These are phyloP conservation scores for Xestobium rufovillosum DNA, from an alignment of 2,888 invertebrate genomes.

Conservation along the genomic window DNA sequence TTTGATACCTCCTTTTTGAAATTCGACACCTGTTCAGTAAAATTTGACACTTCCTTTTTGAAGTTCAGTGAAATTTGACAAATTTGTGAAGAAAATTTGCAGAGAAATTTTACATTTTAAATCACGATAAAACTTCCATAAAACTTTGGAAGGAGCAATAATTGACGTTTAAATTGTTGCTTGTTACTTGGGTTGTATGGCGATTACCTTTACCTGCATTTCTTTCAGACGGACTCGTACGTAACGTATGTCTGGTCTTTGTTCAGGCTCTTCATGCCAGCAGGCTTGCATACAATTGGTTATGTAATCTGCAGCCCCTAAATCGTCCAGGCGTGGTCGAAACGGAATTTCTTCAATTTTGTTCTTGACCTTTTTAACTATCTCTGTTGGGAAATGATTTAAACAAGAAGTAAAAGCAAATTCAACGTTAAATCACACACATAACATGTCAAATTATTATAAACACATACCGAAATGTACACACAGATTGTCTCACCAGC, in stretches of 20 bases:
- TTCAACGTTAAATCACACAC: slow-evolving; percentile 2
- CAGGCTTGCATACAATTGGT: slow-evolving; percentile 65
- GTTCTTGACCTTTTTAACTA: slow-evolving; percentile 40
- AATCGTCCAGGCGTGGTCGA: slow-evolving; percentile 58
- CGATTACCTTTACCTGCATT: slow-evolving; percentile 66
- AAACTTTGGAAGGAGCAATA: no score
- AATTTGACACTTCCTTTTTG: no score
- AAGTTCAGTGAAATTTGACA: no score
- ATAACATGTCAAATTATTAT: neutral
- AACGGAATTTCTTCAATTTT: slow-evolving; percentile 40
- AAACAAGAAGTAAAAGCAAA: neutral
- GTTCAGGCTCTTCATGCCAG: slow-evolving; percentile 76
- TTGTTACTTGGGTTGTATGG: no score
- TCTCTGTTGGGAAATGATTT: slow-evolving; percentile 37
- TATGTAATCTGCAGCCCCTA: slow-evolving; percentile 69
- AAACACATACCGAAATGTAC: neutral
- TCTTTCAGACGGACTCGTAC: slow-evolving; percentile 71
- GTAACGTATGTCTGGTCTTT: slow-evolving; percentile 68
- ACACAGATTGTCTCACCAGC: neutral
- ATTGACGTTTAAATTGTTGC: no score
- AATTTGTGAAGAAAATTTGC: no score
- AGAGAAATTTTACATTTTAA: no score
- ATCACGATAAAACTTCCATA: no score
- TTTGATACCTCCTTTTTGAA: no score
- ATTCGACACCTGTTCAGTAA: no score